A percentile compares a stretch with the other conserved stretches of the same genome.
Conservation (phyloP, 2,888 invertebrate species). For the Noctua janthe region DNA sequence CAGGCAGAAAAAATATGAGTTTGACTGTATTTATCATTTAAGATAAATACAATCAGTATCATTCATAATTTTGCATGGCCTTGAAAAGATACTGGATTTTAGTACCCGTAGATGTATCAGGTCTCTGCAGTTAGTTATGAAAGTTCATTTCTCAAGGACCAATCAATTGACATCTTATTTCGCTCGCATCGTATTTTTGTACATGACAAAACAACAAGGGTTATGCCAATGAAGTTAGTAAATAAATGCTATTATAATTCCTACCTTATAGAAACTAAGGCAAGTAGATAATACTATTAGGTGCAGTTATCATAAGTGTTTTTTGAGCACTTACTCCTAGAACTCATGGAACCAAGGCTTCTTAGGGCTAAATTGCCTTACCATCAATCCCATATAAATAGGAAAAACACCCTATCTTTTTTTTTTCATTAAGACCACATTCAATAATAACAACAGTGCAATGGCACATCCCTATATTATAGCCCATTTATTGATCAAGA, state of each 20-base stretch:
- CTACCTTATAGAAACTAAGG: not conserved
- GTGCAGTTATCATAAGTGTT: not conserved
- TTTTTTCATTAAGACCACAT: not conserved
- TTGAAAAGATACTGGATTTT: not conserved
- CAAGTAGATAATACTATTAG: not conserved
- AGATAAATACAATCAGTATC: too few species aligned
- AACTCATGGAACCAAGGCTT: not conserved
- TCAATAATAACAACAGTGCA: not conserved
- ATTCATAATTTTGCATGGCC: not conserved
- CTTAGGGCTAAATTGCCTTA: not conserved
- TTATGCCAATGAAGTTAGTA: not conserved
- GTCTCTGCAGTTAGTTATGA: not conserved
- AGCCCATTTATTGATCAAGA: constrained; percentile 32
- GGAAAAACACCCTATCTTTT: not conserved
- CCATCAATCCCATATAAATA: not conserved
- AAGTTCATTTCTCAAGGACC: not conserved
- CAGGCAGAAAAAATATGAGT: not conserved
- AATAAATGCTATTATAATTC: not conserved
- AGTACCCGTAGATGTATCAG: not conserved
- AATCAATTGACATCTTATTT: constrained; percentile 6
- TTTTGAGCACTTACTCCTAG: not conserved
- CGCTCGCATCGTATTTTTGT: not conserved
- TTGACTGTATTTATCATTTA: not conserved
- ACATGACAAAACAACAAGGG: constrained; percentile 3
- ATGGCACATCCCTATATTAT: not conserved